phyloP scores from a whole-genome alignment of 2,113 vertebrate species.

The Shinisaurus crocodilurus region DNA sequence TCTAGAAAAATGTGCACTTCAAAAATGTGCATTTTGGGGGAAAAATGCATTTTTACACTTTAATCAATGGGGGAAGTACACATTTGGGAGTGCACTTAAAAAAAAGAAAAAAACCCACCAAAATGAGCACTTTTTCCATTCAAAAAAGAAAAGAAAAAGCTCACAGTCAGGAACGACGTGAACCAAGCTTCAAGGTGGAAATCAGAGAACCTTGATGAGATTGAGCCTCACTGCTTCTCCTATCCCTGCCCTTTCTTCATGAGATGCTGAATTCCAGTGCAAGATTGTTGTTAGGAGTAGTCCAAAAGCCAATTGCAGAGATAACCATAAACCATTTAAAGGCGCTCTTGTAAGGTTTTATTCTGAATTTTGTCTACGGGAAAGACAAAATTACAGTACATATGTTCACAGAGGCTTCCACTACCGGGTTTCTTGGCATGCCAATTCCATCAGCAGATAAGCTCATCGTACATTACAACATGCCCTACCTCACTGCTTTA shows the following conservation, averaged over 20 bases:
- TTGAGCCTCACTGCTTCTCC: too few relatives aligned
- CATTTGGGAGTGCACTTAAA: too few relatives aligned
- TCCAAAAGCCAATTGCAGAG: not conserved
- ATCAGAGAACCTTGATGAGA: too few relatives aligned
- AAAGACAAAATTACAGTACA: constrained; percentile 27
- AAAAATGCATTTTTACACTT: too few relatives aligned
- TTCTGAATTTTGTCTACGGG: not conserved
- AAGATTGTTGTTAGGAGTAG: not conserved
- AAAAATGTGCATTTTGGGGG: too few relatives aligned
- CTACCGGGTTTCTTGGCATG: constrained; percentile 29
- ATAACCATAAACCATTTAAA: not conserved
- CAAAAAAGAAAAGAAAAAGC: too few relatives aligned
- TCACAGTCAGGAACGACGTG: too few relatives aligned
- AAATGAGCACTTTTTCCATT: too few relatives aligned
- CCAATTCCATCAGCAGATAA: constrained; percentile 28
- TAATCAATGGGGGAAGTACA: too few relatives aligned
- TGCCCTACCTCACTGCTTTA: not conserved
- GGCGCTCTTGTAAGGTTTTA: not conserved
- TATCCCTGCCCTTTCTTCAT: not conserved
- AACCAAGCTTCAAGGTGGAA: too few relatives aligned
- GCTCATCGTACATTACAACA: not conserved
- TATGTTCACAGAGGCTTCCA: constrained; percentile 35
- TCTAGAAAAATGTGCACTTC: too few relatives aligned
- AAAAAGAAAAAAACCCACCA: too few relatives aligned
- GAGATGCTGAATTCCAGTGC: not conserved